Evolutionary conservation across 2,888 invertebrate species (phyloP), one percentile per base, ranked within the genome.

Genomic region (Thera obeliscata): DNA sequence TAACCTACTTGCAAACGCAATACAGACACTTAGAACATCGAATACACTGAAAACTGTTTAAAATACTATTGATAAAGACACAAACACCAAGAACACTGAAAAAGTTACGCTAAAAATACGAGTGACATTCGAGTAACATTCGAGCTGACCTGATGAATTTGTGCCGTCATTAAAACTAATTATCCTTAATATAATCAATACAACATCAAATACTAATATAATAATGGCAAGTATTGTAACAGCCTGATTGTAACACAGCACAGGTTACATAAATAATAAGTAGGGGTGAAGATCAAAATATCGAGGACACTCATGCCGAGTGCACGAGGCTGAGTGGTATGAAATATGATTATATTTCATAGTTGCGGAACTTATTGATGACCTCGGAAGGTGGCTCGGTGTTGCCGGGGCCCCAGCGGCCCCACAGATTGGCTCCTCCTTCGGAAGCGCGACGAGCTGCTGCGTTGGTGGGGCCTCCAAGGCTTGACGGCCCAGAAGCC

Each of bases 341-440:
- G 59, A 69, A 77, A 62, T 66, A 64, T 69, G 57, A 43, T 97
- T 97, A 98, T 86, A 98, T 98, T 92, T 98, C 98, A 93, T 98
- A 98, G 92, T 98, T 98, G 88, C 97, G 96, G 91, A 97, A 97
- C 90, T 97, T 97, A 88, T 95, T 96, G 91, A 97, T 96, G 80
- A 97, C 96, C 85, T 97, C 97, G 76, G 95, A 95, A 46, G 97
- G 96, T 41, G 97, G 96, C 73, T 97, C 96, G 61, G 95, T 95
- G 80, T 96, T 96, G 95, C 96, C 97, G 69, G 95, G 95, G 78
- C 90, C 93, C 91, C 90, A 94, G 74, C 94, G 94, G 33, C 94
- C 94, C 94, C 95, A 95, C 7, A 94, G 95, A 69, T 97, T 97
- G n/a, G 97, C 97, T 3, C 97, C 97, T n/a, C 97, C 97, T 83